These are phyloP conservation scores for Balaeniceps rex DNA, from an alignment of 2,113 vertebrate species.

Conservation along the genomic window DNA sequence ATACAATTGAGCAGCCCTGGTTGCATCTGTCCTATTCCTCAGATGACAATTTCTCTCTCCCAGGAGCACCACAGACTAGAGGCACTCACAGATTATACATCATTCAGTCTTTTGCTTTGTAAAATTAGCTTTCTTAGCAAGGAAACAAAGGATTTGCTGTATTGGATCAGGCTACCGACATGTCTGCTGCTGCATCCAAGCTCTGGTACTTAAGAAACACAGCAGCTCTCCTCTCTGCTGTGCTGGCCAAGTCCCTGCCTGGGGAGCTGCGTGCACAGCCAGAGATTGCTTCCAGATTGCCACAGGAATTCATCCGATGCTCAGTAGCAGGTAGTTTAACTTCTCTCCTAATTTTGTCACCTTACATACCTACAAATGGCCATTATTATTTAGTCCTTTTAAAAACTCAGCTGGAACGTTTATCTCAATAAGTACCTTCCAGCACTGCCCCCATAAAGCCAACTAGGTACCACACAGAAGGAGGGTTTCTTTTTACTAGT, in stretches of 20 bases:
- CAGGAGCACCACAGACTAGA: constrained; percentile 17
- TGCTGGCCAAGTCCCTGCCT: neutral
- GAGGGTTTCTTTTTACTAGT: neutral
- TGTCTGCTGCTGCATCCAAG: constrained; percentile 5
- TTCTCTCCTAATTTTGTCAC: constrained; percentile 2
- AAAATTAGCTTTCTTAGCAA: constrained; percentile 38
- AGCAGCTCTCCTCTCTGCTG: neutral
- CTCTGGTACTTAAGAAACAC: neutral
- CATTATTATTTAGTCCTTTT: constrained; percentile 29
- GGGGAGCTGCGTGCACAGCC: neutral
- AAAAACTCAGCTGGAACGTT: constrained; percentile 4
- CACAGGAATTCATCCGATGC: neutral
- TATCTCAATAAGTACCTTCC: constrained; percentile 27
- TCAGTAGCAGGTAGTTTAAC: constrained; percentile 14
- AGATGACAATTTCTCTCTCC: constrained; percentile 29
- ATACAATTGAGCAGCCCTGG: neutral
- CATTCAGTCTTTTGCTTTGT: neutral
- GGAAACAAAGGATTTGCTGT: constrained; percentile 55
- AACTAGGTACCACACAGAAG: neutral
- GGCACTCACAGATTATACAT: constrained; percentile 4
- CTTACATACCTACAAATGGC: neutral
- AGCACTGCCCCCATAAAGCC: neutral
- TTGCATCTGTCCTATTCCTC: neutral
- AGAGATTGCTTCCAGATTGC: neutral
- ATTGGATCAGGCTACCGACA: neutral